These are phyloP conservation scores for Apostichopus leukothele DNA, from an alignment of 53 echinoderm and acorn worm genomes.

Conservation along the genomic window DNA sequence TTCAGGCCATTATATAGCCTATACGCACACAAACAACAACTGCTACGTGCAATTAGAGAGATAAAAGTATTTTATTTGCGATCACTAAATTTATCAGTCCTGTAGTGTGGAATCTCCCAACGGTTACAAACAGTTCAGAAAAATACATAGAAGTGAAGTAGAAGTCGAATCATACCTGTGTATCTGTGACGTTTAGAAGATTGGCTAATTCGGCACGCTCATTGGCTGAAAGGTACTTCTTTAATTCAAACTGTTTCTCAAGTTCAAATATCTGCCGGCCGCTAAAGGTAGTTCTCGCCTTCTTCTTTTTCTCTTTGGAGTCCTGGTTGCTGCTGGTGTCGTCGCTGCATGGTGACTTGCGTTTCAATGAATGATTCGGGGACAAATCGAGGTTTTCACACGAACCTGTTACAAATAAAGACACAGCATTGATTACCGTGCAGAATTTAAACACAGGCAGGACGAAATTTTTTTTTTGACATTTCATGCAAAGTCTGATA, in stretches of 20 bases:
- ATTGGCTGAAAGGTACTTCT: conserved; percentile 98
- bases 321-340: conserved; percentile 3
- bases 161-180: conserved; percentile 68
- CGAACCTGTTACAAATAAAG: conserved; percentile 4
- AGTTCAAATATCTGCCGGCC: conserved; percentile 97
- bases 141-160: too few relatives aligned
- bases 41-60: too few relatives aligned
- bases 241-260: conserved; percentile 97
- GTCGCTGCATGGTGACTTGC: conserved; percentile 26
- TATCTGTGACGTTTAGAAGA: conserved; percentile 93
- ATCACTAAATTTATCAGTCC: too few relatives aligned
- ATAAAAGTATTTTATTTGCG: too few relatives aligned
- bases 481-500: too few relatives aligned
- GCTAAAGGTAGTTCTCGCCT: conserved; percentile 96
- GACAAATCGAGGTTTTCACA: conserved; percentile 6
- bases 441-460: too few relatives aligned
- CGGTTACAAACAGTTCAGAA: too few relatives aligned
- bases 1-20: too few relatives aligned
- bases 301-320: conserved; percentile 95
- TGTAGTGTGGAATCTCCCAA: too few relatives aligned
- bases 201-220: conserved; percentile 94
- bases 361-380: conserved; percentile 27
- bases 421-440: neutral
- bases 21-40: too few relatives aligned
- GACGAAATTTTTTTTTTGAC: too few relatives aligned